Evolutionary conservation across 2,797 vertebrate species (phyloP).

Genomic region (Pseudomugil gertrudae): DNA sequence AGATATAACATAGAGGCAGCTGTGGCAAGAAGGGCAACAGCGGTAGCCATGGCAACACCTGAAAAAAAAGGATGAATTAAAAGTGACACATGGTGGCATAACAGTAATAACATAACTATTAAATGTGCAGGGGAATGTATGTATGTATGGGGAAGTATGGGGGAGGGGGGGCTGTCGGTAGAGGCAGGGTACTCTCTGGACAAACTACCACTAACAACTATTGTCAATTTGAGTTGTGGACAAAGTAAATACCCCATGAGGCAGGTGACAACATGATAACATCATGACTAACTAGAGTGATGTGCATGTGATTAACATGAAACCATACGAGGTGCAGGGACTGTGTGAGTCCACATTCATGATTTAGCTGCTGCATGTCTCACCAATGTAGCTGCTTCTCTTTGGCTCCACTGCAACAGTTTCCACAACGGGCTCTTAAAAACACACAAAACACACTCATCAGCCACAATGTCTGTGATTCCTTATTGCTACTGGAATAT

Average conservation of each 20-base stretch:
- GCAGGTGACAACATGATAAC: too few species aligned
- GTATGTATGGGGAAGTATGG: neutral
- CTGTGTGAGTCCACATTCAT: neutral
- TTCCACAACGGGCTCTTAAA: constrained; percentile 50
- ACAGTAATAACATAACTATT: neutral
- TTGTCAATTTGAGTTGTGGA: neutral
- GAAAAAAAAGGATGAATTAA: constrained; percentile 6
- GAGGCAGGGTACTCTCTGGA: neutral
- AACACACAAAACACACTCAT: constrained; percentile 35
- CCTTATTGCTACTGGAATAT: neutral
- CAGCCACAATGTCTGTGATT: neutral
- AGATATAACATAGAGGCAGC: constrained; percentile 80
- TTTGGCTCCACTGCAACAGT: constrained; percentile 23
- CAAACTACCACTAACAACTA: neutral
- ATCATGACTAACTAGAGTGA: too few species aligned
- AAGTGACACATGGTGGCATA: neutral
- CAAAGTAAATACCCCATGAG: neutral
- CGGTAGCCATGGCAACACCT: constrained; percentile 72
- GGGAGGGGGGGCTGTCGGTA: too few species aligned
- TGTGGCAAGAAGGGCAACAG: constrained; percentile 71
- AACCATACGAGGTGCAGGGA: neutral
- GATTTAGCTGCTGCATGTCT: constrained; percentile 16
- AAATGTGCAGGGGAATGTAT: too few species aligned
- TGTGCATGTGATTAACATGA: neutral
- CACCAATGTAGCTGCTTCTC: constrained; percentile 61